A percentile compares a stretch with the other conserved stretches of the same genome.
These are phyloP conservation scores for Phragmatobia fuliginosa DNA, from an alignment of 2,888 invertebrate genomes.

Conservation along the genomic window DNA sequence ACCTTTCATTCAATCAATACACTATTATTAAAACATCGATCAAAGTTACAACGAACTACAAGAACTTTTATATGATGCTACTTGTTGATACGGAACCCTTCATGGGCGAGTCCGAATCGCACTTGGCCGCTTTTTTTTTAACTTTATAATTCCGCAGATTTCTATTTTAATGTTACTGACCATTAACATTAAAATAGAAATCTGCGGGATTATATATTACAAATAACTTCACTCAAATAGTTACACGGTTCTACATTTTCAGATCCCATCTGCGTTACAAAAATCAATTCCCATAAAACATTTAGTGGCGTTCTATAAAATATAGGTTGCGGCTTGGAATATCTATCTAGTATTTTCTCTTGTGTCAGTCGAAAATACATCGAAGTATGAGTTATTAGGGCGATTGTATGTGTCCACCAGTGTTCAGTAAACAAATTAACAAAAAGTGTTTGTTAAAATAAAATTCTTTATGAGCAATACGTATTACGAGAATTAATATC, in stretches of 20 bases:
- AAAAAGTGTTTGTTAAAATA: background rate
- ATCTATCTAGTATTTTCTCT: background rate
- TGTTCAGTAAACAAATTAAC: background rate
- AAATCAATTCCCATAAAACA: background rate
- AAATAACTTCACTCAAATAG: background rate
- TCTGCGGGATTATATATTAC: no score
- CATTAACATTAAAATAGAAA: no score
- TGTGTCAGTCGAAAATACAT: background rate
- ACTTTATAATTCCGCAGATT: no score
- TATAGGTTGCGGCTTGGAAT: background rate
- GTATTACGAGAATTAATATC: background rate
- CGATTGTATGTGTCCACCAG: background rate
- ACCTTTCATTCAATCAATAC: no score
- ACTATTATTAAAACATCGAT: no score
- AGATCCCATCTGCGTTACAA: background rate
- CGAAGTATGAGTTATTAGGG: no score
- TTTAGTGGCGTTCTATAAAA: slow-evolving; percentile 4
- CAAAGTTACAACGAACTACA: no score
- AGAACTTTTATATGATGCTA: no score
- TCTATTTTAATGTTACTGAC: no score
- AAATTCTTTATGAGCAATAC: background rate
- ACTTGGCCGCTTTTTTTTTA: no score
- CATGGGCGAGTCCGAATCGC: no score
- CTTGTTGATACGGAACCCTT: no score
- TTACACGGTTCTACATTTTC: background rate